Conservation (phyloP, 2,113 vertebrate genomes). For the Lota lota region DNA sequence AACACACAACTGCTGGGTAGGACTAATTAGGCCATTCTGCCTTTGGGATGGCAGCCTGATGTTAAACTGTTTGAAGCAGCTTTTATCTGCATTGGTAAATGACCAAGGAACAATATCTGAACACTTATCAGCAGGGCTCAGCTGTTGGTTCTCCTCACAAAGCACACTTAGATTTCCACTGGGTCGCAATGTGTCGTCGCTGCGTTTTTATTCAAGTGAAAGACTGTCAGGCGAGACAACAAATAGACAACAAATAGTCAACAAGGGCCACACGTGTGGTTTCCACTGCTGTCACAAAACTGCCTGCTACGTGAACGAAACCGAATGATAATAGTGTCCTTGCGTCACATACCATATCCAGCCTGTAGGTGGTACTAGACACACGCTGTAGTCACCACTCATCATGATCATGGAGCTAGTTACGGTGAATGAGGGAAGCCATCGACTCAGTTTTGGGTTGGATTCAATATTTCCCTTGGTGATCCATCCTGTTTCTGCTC, state of each 20-base stretch:
- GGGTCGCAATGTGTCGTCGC: too few relatives aligned
- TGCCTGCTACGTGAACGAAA: too few relatives aligned
- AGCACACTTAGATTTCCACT: too few relatives aligned
- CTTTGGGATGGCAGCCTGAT: slow-evolving; percentile 42
- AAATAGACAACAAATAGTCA: too few relatives aligned
- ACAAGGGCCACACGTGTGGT: too few relatives aligned
- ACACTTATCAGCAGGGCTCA: neutral
- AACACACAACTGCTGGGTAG: slow-evolving; percentile 26
- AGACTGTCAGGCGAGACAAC: too few relatives aligned
- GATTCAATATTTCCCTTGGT: slow-evolving; percentile 71
- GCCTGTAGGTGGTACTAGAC: neutral
- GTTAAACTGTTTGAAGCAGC: slow-evolving; percentile 47
- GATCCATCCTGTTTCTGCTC: slow-evolving; percentile 62
- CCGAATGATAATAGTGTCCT: too few relatives aligned
- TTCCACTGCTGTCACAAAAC: too few relatives aligned
- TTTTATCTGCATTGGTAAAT: slow-evolving; percentile 26
- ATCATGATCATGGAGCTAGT: neutral
- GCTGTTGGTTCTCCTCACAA: too few relatives aligned
- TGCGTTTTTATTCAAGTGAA: too few relatives aligned
- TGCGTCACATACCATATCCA: neutral
- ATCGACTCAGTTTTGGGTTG: slow-evolving; percentile 44
- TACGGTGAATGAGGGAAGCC: slow-evolving; percentile 46
- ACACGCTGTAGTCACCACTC: neutral
- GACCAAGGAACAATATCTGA: slow-evolving; percentile 17
- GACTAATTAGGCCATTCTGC: slow-evolving; percentile 44